Base-by-base conservation (phyloP, 23 tunicate genomes). In the Ciona savignyi region DNA sequence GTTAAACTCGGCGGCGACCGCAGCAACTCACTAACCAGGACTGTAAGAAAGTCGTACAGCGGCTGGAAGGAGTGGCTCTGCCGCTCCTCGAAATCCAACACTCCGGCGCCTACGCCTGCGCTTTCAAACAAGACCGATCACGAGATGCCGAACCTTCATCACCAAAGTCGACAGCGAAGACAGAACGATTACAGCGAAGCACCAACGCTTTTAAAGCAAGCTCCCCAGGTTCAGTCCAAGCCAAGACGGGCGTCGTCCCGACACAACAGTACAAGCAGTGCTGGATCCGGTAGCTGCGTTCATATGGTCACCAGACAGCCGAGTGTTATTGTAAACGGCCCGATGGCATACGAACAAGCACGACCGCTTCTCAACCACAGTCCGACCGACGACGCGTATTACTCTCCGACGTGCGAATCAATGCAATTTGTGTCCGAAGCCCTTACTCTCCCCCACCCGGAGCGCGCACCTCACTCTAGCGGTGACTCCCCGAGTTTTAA, bases 121-220 rank as follows among this genome's bases (percentile, higher is more conserved):
- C 26, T 80, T 24, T 25, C 68, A 72, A 48, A 60, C 76, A 67
- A 83, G 2, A 11, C 33, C 62, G 61, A 74, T 32, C 60, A 81
- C 64, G 62, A 30, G 2, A 25, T 1, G 4, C 27, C 33, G 27
- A 76, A 63, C 63, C 66, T 3, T 62, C 30, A 66, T n/a, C n/a
- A n/a, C n/a, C 28, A 21, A 2, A 29, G 15, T 2, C 75, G 56
- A 27, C 27, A 35, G 35, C 30, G 80, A 31, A 32, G 73, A 23
- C 67, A 29, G 34, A 83, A 76, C 73, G 70, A 70, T 27, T 83
- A 83, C 77, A 35, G 75, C 1, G 82, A 83, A 23, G 77, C 77
- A 34, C 89, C 89, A 25, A 70, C 77, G 0, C 23, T 68, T 26
- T 6, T 6, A 30, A 11, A 24, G n/a, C 35, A 27, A 27, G 51